Percentiles rank a stretch among this genome's conserved stretches.
These are phyloP conservation scores for Cheumatopsyche charites DNA, from an alignment of 1,140 invertebrate species.

Conservation along the genomic window DNA sequence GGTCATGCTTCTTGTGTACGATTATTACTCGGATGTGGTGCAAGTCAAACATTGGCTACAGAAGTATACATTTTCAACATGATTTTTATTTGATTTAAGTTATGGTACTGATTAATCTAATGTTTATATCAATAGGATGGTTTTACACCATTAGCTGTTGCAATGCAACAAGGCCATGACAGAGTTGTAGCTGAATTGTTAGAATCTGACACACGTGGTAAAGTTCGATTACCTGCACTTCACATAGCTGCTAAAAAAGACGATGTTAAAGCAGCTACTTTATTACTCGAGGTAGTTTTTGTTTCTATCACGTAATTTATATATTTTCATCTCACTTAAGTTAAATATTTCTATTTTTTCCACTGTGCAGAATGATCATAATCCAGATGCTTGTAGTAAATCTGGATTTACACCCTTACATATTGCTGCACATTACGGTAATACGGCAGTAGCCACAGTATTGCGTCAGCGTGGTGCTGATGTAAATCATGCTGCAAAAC, in stretches of 20 bases:
- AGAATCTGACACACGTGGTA: conserved; percentile 93
- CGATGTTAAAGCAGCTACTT: conserved; percentile 92
- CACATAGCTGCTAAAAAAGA: conserved; percentile 99
- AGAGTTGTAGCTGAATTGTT: conserved; percentile 95
- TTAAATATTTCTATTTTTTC: conserved; percentile 43
- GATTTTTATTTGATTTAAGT: background rate
- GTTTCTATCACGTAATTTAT: background rate
- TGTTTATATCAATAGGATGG: conserved; percentile 75
- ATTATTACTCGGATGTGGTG: conserved; percentile 90
- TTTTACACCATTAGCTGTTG: conserved; percentile 97
- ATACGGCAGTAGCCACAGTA: conserved; percentile 91
- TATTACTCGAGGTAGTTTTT: conserved; percentile 78
- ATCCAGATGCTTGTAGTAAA: conserved; percentile 94
- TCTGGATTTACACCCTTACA: conserved; percentile 98
- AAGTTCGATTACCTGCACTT: conserved; percentile 85
- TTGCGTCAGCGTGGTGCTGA: conserved; percentile 92
- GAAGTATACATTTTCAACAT: conserved; percentile 69
- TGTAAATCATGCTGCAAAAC: conserved; percentile 95
- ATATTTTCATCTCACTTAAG: conserved; percentile 25
- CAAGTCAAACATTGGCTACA: conserved; percentile 95
- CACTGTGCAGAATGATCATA: conserved; percentile 81
- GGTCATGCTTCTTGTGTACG: conserved; percentile 95
- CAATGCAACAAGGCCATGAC: conserved; percentile 99
- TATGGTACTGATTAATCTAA: background rate
- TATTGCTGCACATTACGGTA: conserved; percentile 98